Evolutionary conservation across 2,888 invertebrate genomes (phyloP), one percentile per base, ranked within the genome.

Genomic region (Nephrotoma appendiculata): DNA sequence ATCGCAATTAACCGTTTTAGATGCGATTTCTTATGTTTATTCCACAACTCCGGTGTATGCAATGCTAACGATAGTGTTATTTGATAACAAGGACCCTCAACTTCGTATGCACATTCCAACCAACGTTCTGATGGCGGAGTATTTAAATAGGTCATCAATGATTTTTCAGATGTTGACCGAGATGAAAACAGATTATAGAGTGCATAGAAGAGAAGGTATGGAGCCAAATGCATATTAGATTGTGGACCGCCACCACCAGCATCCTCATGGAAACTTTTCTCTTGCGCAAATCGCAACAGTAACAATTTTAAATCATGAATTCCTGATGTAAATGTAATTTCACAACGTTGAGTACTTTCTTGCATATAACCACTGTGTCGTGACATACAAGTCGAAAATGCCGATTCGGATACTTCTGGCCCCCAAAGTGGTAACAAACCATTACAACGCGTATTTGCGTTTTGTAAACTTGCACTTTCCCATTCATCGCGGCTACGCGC

Each of bases 401-500:
- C 96, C 0, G 97, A 96, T 91, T 98, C 98, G 0, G 97, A 95
- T 6, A 98, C 98, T 89, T 97, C 96, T 6, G 98, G 98, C 0
- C 99, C 99, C 98, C 99, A 99, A 86, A 99, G 93, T 0, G 99
- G 99, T 88, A 99, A 93, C 88, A 99, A 92, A 0, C 99, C 99
- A 92, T 99, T 99, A 92, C 99, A 99, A 88, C 97, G 96, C 0
- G 99, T 99, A 90, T 99, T 99, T 1, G 98, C 98, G 92, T 99
- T 99, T 92, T 99, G 99, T 83, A 99, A 93, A 5, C 98, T 98
- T 0, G 99, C 99, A 87, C 98, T 97, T 91, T 99, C 99, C 99
- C 99, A 99, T 91, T 99, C 99, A 89, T 99, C 98, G 87, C 99
- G 94, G 31, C 94, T 91, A 31, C 95, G 92, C 0, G 95, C 94